Conservation (phyloP, 2,113 vertebrate species). For the Fukomys damarensis region DNA sequence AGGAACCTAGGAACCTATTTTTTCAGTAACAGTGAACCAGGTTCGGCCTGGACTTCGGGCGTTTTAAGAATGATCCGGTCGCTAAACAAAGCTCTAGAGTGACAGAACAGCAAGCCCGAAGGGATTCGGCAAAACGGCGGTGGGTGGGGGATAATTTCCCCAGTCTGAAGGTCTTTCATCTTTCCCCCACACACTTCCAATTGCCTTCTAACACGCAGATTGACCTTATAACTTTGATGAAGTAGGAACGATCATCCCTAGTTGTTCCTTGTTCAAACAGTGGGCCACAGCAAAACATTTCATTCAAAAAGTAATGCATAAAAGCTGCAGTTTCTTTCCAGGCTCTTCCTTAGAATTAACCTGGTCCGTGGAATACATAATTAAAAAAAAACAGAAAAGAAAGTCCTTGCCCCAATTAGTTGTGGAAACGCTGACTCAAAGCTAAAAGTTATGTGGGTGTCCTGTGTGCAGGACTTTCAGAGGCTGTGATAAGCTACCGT, state of each 20-base stretch:
- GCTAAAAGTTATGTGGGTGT: background rate
- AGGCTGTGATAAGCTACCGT: accelerated
- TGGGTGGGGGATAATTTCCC: too few relatives aligned
- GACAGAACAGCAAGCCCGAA: background rate
- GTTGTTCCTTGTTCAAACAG: background rate
- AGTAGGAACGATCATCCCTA: background rate
- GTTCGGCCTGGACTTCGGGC: background rate
- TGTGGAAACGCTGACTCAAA: background rate
- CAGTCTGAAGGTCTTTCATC: background rate
- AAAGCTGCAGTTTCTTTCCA: background rate
- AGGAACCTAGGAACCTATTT: background rate
- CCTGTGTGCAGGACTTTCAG: accelerated
- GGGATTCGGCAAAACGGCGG: background rate
- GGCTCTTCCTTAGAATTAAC: background rate
- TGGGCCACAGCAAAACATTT: background rate
- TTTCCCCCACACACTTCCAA: background rate
- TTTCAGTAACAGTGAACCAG: background rate
- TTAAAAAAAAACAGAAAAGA: background rate
- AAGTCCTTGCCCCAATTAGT: background rate
- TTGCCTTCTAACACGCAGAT: background rate
- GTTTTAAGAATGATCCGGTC: background rate
- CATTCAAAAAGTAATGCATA: background rate
- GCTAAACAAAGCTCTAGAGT: background rate
- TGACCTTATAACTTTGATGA: background rate
- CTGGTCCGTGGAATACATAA: background rate